Evolutionary conservation across 2,797 vertebrate genomes (phyloP), one percentile per base, ranked within the genome.

Genomic region (Poecilia velifera): DNA sequence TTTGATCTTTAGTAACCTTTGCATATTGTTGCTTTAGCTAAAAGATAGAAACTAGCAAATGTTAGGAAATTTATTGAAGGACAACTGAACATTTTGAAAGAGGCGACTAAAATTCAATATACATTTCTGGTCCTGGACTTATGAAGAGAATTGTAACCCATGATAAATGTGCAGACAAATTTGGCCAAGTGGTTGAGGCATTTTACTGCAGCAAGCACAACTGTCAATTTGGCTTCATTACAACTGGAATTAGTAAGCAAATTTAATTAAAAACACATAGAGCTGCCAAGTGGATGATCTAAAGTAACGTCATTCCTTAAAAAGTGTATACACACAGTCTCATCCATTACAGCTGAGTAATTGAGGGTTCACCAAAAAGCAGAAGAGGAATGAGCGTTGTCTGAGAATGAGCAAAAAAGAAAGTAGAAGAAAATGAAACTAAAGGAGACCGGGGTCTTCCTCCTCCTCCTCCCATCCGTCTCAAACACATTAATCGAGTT

Each of bases 401-500:
- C 68, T 84, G 78, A 64, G 62, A 82, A 74, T 34, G 78, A 72
- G 82, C 79, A 36, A 74, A 80, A 73, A 72, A 78, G 70, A 78
- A 80, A 79, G 83, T 73, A 81, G 80, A 72, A 84, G 57, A 74
- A 57, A 84, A 47, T 68, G 84, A 87, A 90, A 84, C 45, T 53
- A 22, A 72, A 77, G 75, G 80, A 47, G 76, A 82, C 59, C 74
- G 68, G 57, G 45, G 9, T 77, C 82, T 28, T 74, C 76, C 74
- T 62, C 79, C 74, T 68, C 77, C 78, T 87, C 77, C 77, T 87
- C 81, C 87, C 85, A 79, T 90, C 87, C 36, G 76, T 87, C 89
- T 87, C 83, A 76, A 78, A 87, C 90, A 92, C 91, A 91, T 91
- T 95, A 95, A 95, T 94, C 93, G 92, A 93, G 91, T 95, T 95